Conservation (phyloP, 2,113 vertebrate species). For the Cygnus buccinator region DNA sequence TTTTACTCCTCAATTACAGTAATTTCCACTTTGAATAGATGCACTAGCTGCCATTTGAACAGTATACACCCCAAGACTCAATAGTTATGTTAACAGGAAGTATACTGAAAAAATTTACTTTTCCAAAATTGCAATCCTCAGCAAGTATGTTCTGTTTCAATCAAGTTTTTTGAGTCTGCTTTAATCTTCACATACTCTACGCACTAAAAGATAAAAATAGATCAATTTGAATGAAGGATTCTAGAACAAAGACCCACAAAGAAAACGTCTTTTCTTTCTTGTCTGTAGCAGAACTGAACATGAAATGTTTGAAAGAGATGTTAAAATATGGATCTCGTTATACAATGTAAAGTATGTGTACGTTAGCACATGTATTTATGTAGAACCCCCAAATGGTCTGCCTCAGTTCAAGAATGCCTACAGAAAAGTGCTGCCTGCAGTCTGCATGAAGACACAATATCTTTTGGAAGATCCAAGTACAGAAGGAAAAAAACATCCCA, state of each 20-base stretch:
- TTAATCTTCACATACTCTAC: background rate
- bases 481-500: fast-evolving
- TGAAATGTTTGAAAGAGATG: background rate
- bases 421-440: background rate
- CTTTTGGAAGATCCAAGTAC: fast-evolving
- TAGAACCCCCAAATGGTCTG: background rate
- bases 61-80: background rate
- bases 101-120: background rate
- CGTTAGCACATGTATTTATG: background rate
- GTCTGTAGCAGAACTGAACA: background rate
- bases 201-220: background rate
- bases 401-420: background rate
- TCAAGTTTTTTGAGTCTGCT: background rate
- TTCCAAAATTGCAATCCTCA: background rate
- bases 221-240: background rate
- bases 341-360: background rate
- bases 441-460: background rate
- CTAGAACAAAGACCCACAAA: background rate
- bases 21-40: background rate
- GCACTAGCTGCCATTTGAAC: background rate
- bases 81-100: background rate
- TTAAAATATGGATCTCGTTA: background rate
- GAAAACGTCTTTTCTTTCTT: background rate
- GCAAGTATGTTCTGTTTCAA: background rate
- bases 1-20: fast-evolving